Evolutionary conservation across 1,140 invertebrate species (phyloP), one percentile per base, ranked within the genome.

Genomic region (Radopholus similis): DNA sequence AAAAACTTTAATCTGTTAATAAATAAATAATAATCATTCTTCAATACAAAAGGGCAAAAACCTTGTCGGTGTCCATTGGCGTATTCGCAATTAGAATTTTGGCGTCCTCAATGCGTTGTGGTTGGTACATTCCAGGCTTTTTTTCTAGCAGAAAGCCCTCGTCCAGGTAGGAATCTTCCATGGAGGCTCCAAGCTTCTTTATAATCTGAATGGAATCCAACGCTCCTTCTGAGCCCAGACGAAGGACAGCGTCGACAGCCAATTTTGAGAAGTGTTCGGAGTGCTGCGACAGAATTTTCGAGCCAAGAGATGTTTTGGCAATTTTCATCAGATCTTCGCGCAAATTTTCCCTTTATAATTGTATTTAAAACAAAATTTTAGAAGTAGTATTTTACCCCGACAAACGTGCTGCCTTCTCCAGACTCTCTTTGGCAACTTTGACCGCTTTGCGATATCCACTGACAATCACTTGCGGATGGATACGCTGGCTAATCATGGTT

Each of bases 51-150:
- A 35, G 18, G 26, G 49, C 32, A 68, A 59, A 54, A 71, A 99
- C 96, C 86, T 99, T 99, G 81, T 99, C 96, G 21, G 94, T 95
- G 83, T 99, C 96, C 96, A 99, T 99, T 0, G 96, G 92, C 37
- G 96, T 99, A 82, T 99, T 99, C n/a, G 95, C 95, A 81, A 99
- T 94, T 13, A 99, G 87, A 81, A 99, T 97, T 80, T 89, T 90
- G 11, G 93, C 93, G 77, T 90, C 95, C 85, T 95, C 92, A 76
- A 97, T 85, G 62, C 88, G 85, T 82, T 92, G 91, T 0, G 92
- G 92, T 82, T 93, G 91, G n/a, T 88, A 86, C 35, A 90, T 86
- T 51, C 93, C 93, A 18, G 91, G 88, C 85, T 93, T 97, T 81
- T 99, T 99, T 82, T 98, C 94, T 65, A 99, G 84, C 26, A 99